Base-by-base conservation (phyloP, 2,888 invertebrate species). In the Drosophila melanosoma region DNA sequence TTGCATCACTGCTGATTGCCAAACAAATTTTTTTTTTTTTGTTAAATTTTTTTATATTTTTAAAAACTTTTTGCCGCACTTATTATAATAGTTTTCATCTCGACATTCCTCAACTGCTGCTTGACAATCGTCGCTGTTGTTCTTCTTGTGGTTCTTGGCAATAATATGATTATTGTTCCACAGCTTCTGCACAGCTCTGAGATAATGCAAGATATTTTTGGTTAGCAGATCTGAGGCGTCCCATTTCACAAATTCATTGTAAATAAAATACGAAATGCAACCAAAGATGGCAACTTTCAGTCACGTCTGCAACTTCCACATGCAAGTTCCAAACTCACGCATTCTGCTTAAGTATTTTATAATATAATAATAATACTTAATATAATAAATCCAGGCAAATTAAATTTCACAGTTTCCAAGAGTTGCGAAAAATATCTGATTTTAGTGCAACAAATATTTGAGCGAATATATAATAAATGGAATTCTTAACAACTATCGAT, bases 1-100 rank as follows among this genome's bases (percentile, higher is more conserved):
- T 86, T 88, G 72, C 82, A 88, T 90, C 83, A 80, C 71, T 70
- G 77, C 73, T 79, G 82, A 80, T 82, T 79, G 86, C 81, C 75
- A 75, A 56, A 75, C 32, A 62, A 26, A 26, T 65, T 74, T 67
- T 72, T 76, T 56, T 4, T 7, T 23, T 48, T 26, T n/a, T n/a
- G n/a, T n/a, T n/a, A n/a, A n/a, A n/a, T 3, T 38, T 26, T 12
- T 49, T 29, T 29, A 2, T 17, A n/a, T 49, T 49, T 38, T 38
- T 49, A 48, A 59, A 70, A 82, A 85, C 56, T 82, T 85, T 85
- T 69, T 23, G 17, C 33, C 20, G 29, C 62, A 67, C 75, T 79
- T 70, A 56, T 42, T 63, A 58, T 66, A 77, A 70, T 75, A 75
- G 67, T 80, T 78, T 67, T 35, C 51, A 23, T 36, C 58, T 66